phyloP scores from a whole-genome alignment of 2,797 vertebrate genomes.

The Hypotaenidia okinawae region DNA sequence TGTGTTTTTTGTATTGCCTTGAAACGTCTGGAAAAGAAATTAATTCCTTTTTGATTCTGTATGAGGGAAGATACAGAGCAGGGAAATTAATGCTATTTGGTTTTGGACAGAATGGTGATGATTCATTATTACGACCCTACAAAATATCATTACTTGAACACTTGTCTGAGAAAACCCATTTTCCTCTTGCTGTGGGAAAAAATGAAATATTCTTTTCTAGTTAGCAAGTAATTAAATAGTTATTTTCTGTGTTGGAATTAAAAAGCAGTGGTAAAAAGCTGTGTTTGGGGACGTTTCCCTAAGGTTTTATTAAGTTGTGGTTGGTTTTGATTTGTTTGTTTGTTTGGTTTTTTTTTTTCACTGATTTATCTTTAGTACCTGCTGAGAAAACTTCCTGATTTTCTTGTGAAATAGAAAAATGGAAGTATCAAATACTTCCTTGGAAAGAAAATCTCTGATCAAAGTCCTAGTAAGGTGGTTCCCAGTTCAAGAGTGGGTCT shows the following conservation, averaged over 20 bases:
- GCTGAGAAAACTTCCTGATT: background rate
- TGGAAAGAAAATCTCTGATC: background rate
- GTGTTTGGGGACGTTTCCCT: background rate
- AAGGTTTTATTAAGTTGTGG: background rate
- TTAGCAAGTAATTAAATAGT: conserved; percentile 32
- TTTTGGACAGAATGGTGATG: conserved; percentile 35
- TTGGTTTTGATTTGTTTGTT: background rate
- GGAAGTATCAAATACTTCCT: background rate
- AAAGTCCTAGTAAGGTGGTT: background rate
- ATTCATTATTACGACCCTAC: conserved; percentile 48
- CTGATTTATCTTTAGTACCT: background rate
- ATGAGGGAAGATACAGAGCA: conserved; percentile 5
- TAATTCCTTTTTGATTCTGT: conserved; percentile 32
- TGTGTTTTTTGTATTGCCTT: background rate
- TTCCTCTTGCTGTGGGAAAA: conserved; percentile 18
- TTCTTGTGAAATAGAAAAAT: background rate
- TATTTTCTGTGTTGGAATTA: background rate
- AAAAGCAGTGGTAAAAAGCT: background rate
- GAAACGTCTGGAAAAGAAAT: conserved; percentile 23
- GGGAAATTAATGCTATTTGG: conserved; percentile 26
- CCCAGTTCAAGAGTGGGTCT: background rate
- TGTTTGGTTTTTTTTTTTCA: background rate
- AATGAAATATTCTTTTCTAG: background rate
- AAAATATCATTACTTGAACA: conserved; percentile 21
- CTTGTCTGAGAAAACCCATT: conserved; percentile 23